Percentiles rank a stretch among this genome's conserved stretches.
Evolutionary conservation across 2,113 vertebrate species (phyloP).

Genomic region (Pontoporia blainvillei): DNA sequence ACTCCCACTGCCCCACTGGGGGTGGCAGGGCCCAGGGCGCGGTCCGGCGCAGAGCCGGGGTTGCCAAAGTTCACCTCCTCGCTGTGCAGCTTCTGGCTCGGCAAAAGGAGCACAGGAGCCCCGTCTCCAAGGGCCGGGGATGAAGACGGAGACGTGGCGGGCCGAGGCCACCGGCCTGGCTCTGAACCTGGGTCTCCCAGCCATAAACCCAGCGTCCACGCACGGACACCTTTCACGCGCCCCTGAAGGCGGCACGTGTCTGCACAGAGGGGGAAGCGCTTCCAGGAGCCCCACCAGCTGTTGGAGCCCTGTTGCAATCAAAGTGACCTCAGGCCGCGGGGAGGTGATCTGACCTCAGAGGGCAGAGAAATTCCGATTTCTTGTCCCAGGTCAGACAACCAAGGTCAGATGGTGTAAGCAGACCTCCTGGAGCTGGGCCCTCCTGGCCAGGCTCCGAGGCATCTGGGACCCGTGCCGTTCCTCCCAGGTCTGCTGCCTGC

Average conservation of each 20-base stretch:
- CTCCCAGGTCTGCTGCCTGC: too few relatives aligned
- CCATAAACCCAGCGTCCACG: not conserved
- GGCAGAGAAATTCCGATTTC: not conserved
- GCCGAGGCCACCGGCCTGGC: not conserved
- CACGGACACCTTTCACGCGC: rapidly evolving
- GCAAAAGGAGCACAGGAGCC: rapidly evolving
- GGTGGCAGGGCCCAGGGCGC: not conserved
- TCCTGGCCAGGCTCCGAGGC: not conserved
- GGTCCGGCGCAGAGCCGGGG: not conserved
- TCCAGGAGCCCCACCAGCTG: not conserved
- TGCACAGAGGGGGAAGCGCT: rapidly evolving
- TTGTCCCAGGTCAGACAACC: not conserved
- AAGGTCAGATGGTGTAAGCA: not conserved
- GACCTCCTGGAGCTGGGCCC: not conserved
- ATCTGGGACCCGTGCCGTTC: not conserved
- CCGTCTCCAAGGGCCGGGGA: rapidly evolving
- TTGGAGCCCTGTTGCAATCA: not conserved
- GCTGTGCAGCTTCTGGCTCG: rapidly evolving
- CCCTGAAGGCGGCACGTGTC: not conserved
- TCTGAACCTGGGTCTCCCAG: not conserved
- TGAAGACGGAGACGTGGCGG: rapidly evolving
- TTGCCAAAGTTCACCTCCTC: not conserved
- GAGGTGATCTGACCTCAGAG: not conserved
- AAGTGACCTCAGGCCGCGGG: not conserved
- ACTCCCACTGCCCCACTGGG: rapidly evolving